These are phyloP conservation scores for Malurus leucopterus DNA, from an alignment of 2,797 vertebrate genomes.

Conservation along the genomic window DNA sequence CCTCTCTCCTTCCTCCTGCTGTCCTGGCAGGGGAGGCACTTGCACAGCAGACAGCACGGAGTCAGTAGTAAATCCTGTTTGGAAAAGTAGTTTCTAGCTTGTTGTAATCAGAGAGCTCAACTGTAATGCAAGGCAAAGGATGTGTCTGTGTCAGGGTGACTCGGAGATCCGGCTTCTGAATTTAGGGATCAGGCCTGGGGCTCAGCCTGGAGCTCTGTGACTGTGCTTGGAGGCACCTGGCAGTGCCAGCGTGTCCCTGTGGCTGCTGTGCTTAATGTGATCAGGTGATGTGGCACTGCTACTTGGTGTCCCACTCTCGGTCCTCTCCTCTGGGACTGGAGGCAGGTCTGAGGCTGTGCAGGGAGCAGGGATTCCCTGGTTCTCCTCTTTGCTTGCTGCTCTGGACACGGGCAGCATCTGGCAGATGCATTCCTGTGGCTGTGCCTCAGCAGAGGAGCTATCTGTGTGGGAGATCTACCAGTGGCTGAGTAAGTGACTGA, in stretches of 20 bases:
- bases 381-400: background rate
- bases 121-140: background rate
- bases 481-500: constrained; percentile 1
- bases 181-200: background rate
- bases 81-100: background rate
- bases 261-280: background rate
- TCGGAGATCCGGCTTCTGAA: background rate
- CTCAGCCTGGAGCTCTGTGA: background rate
- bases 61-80: constrained; percentile 28
- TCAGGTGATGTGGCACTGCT: background rate
- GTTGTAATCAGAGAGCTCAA: background rate
- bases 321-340: background rate
- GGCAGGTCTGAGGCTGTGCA: background rate
- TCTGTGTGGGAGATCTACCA: constrained; percentile 46
- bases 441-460: background rate
- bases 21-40: constrained; percentile 1
- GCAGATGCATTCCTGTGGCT: constrained; percentile 30
- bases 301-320: background rate
- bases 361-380: background rate
- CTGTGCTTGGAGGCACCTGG: background rate
- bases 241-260: background rate
- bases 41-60: background rate
- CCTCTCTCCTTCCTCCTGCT: constrained; percentile 1
- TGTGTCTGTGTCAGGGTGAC: background rate
- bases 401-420: background rate